Evolutionary conservation across 1,140 invertebrate genomes (phyloP).

Genomic region (Sminthurinus signatus): DNA sequence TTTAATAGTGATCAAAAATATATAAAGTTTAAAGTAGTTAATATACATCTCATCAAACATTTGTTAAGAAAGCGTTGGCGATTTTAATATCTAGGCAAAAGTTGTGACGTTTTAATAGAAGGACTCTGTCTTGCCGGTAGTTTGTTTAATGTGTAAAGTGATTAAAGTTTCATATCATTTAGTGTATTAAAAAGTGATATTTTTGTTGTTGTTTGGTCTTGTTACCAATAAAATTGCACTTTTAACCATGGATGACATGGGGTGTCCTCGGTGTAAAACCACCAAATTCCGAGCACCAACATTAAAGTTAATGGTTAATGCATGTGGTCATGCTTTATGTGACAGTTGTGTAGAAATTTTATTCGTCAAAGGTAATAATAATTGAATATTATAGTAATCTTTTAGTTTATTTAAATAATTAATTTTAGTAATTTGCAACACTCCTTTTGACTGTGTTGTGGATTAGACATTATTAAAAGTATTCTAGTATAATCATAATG

Average conservation of each 20-base stretch:
- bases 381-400: too few relatives aligned
- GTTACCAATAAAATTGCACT: not conserved
- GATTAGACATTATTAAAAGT: not conserved
- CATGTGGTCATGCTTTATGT: constrained; percentile 95
- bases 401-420: not conserved
- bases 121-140: not conserved
- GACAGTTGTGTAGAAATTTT: constrained; percentile 93
- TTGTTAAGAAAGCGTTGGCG: too few relatives aligned
- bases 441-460: not conserved
- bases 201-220: not conserved
- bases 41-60: too few relatives aligned
- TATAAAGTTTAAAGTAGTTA: too few relatives aligned
- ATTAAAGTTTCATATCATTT: not conserved
- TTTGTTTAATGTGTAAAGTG: not conserved
- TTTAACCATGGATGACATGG: constrained; percentile 70
- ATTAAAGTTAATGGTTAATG: constrained; percentile 94
- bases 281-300: constrained; percentile 97
- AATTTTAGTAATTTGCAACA: not conserved
- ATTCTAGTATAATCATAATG: too few relatives aligned
- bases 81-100: not conserved
- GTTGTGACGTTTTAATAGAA: not conserved
- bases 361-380: constrained; percentile 82
- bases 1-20: too few relatives aligned
- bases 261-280: constrained; percentile 95
- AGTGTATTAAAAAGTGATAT: not conserved